Evolutionary conservation across 2,113 vertebrate genomes (phyloP).

Genomic region (Dipodomys stephensi): DNA sequence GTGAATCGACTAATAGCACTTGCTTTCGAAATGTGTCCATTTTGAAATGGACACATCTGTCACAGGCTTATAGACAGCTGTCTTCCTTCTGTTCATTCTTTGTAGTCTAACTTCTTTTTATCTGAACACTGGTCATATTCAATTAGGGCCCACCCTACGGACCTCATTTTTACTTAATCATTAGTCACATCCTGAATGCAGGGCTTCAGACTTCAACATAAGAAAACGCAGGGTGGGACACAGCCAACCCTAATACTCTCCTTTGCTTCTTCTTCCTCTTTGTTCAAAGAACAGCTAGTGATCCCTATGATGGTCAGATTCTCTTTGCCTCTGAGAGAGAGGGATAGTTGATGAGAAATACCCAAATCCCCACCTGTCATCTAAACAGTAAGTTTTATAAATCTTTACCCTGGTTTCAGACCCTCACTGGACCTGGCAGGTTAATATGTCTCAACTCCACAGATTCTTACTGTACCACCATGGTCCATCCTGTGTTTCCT

Average conservation of each 20-base stretch:
- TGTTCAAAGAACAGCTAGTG: background rate
- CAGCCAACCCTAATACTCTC: background rate
- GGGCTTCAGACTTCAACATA: background rate
- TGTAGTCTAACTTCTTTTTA: background rate
- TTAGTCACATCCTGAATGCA: background rate
- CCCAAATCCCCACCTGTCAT: background rate
- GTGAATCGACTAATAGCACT: background rate
- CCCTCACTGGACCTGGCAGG: background rate
- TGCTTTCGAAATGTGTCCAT: no score
- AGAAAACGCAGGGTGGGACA: background rate
- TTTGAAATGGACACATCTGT: background rate
- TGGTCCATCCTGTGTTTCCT: background rate
- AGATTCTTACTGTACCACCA: background rate
- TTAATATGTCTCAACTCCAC: background rate
- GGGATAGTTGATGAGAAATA: conserved; percentile 2
- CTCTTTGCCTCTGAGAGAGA: background rate
- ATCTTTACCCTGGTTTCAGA: background rate
- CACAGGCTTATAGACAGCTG: background rate
- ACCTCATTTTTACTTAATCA: background rate
- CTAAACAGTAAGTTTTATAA: background rate
- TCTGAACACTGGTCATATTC: background rate
- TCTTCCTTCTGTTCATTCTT: background rate
- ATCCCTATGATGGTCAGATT: background rate
- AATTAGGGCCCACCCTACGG: background rate
- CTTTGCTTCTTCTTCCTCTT: background rate